phyloP scores from a whole-genome alignment of 2,113 vertebrate species.

The Pseudopodoces humilis region DNA sequence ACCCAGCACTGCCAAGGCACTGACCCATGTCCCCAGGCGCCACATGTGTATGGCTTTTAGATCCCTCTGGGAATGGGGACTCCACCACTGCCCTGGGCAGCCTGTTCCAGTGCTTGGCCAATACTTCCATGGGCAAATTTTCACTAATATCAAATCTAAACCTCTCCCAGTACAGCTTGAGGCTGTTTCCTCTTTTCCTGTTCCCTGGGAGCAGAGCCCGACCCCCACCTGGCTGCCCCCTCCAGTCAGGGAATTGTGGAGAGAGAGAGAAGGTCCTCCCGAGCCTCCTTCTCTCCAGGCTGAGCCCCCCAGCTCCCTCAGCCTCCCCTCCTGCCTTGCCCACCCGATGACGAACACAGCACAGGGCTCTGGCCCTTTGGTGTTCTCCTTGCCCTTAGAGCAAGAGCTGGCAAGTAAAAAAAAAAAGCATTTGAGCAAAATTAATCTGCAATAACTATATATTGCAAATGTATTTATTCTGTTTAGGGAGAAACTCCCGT shows the following conservation, averaged over 20 bases:
- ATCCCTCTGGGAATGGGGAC: not conserved
- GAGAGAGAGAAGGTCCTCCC: not conserved
- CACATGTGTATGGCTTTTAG: not conserved
- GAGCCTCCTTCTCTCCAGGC: not conserved
- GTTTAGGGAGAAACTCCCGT: conserved; percentile 9
- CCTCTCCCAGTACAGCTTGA: not conserved
- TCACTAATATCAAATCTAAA: not conserved
- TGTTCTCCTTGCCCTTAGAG: not conserved
- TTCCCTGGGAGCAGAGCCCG: not conserved
- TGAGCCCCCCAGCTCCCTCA: not conserved
- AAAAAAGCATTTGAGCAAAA: not conserved
- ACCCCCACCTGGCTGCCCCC: not conserved
- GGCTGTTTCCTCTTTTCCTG: not conserved
- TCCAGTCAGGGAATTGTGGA: not conserved
- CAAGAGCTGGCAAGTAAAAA: not conserved
- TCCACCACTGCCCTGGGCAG: not conserved
- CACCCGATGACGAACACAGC: not conserved
- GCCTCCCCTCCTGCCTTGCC: not conserved
- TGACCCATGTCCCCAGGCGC: not conserved
- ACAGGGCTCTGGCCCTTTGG: not conserved
- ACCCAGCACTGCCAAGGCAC: not conserved
- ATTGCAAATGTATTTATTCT: conserved; percentile 33
- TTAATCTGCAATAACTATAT: conserved; percentile 14
- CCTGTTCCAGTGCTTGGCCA: not conserved
- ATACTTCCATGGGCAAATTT: not conserved